A percentile compares a stretch with the other conserved stretches of the same genome.
Evolutionary conservation across 2,113 vertebrate species (phyloP).

Genomic region (Eira barbara): DNA sequence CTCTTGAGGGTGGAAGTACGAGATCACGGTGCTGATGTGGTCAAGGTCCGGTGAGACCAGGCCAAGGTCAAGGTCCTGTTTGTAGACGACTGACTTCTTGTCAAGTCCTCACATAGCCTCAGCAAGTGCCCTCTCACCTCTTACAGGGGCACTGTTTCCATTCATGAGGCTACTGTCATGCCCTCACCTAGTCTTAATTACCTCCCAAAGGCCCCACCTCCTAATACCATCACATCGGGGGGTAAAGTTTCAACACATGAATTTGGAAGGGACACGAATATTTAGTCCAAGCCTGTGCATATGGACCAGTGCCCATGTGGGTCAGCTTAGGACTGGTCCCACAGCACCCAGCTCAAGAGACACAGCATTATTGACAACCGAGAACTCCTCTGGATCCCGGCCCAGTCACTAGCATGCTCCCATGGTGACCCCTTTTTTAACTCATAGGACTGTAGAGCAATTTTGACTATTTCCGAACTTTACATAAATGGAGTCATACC

Average conservation of each 20-base stretch:
- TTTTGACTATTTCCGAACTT: not conserved
- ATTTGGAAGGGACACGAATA: not conserved
- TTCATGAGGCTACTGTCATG: not conserved
- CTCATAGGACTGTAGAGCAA: not conserved
- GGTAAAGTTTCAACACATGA: not conserved
- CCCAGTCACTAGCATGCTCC: not conserved
- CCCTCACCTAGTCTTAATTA: not conserved
- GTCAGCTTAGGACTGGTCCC: not conserved
- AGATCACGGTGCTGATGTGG: not conserved
- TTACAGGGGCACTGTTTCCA: not conserved
- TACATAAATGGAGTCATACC: not conserved
- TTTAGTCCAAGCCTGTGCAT: not conserved
- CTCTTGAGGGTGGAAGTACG: not conserved
- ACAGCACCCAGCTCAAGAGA: not conserved
- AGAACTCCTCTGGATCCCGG: no score
- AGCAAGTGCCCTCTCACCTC: accelerated
- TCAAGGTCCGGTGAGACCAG: not conserved
- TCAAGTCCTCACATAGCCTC: not conserved
- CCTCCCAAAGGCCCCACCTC: not conserved
- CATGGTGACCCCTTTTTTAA: not conserved
- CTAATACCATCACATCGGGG: not conserved
- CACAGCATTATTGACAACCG: not conserved
- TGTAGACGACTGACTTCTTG: not conserved
- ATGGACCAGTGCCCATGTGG: not conserved
- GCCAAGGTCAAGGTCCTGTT: no score